Evolutionary conservation across 2,797 vertebrate genomes (phyloP).

Genomic region (Hippopotamyrus pictus): DNA sequence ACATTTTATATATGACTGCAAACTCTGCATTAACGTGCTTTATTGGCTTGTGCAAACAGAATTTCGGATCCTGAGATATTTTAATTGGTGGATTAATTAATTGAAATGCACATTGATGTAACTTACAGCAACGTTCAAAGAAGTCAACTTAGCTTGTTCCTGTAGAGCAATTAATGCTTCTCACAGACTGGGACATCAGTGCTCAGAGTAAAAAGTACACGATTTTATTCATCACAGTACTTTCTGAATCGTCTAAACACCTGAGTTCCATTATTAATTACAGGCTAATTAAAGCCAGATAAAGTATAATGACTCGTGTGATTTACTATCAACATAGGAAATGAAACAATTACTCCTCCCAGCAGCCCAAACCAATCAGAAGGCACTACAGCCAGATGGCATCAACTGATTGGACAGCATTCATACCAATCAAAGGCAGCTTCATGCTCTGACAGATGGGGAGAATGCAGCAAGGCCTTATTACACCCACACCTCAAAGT

Average conservation of each 20-base stretch:
- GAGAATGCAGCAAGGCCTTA: slow-evolving; percentile 2
- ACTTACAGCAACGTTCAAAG: not conserved
- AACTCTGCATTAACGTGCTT: not conserved
- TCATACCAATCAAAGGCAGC: slow-evolving; percentile 15
- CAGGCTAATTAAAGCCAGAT: not conserved
- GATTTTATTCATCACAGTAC: not conserved
- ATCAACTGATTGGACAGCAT: slow-evolving; percentile 9
- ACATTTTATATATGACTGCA: not conserved
- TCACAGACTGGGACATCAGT: not conserved
- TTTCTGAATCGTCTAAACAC: not conserved
- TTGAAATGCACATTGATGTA: not conserved
- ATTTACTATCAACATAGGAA: not conserved
- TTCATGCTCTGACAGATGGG: not conserved
- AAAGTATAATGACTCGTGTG: not conserved
- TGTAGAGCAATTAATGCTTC: not conserved
- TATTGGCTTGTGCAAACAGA: not conserved
- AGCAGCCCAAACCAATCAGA: slow-evolving; percentile 10
- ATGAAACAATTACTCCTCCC: not conserved
- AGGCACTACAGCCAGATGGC: slow-evolving; percentile 21
- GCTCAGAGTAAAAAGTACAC: not conserved
- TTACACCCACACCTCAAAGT: slow-evolving; percentile 4
- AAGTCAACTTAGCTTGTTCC: not conserved
- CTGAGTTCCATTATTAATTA: not conserved
- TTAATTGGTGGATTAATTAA: not conserved
- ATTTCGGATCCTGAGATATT: not conserved